Evolutionary conservation across 1,140 invertebrate genomes (phyloP).

Genomic region (Lithobius niger): DNA sequence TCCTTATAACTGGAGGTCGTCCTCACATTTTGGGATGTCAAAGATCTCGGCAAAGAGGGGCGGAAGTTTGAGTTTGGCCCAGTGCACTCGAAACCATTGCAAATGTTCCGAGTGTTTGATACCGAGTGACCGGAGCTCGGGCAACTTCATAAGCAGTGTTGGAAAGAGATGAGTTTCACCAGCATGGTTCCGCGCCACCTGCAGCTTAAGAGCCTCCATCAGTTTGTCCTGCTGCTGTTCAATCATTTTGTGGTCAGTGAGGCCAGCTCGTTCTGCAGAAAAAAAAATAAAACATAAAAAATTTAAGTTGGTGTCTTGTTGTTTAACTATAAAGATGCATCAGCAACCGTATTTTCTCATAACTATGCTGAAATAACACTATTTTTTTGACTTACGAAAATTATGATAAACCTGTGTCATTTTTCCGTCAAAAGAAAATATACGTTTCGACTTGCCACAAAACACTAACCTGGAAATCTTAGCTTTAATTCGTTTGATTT

Average conservation of each 20-base stretch:
- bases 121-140: conserved; percentile 68
- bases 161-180: conserved; percentile 47
- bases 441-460: too few species aligned
- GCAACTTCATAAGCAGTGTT: conserved; percentile 52
- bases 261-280: conserved; percentile 45
- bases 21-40: conserved; percentile 85
- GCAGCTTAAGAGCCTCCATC: conserved; percentile 64
- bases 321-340: too few species aligned
- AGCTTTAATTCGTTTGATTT: too few species aligned
- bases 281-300: conserved; percentile 2
- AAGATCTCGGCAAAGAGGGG: conserved; percentile 94
- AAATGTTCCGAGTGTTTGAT: conserved; percentile 68
- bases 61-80: conserved; percentile 65
- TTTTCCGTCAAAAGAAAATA: too few species aligned
- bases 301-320: too few species aligned
- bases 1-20: conserved; percentile 37
- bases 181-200: conserved; percentile 36
- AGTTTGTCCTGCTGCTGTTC: conserved; percentile 68
- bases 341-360: too few species aligned
- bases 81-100: conserved; percentile 79
- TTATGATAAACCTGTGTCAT: too few species aligned
- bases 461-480: too few species aligned
- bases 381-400: too few species aligned
- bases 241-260: conserved; percentile 70
- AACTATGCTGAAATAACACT: too few species aligned